These are phyloP conservation scores for Bubo bubo DNA, from an alignment of 2,113 vertebrate genomes.

Conservation along the genomic window DNA sequence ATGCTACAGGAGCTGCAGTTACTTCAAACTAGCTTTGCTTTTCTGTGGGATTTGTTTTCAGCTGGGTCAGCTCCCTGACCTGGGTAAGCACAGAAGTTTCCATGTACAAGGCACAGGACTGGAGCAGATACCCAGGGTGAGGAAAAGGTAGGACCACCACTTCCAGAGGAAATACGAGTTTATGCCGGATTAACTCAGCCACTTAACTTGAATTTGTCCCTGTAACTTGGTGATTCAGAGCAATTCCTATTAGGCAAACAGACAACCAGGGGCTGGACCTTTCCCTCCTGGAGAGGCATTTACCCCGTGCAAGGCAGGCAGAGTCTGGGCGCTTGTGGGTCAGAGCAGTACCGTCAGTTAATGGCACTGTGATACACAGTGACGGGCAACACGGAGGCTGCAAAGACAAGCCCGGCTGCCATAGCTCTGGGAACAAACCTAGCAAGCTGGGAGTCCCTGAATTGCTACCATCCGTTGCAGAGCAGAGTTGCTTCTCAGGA, in stretches of 20 bases:
- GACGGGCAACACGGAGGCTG: accelerated
- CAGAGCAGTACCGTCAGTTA: not conserved
- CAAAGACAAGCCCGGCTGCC: not conserved
- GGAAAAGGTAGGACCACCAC: not conserved
- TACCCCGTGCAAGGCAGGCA: not conserved
- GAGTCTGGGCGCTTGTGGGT: not conserved
- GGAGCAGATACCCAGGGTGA: not conserved
- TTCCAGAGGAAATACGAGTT: not conserved
- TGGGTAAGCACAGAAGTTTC: not conserved
- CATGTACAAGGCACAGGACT: not conserved
- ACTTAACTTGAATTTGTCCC: not conserved
- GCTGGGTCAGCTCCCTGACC: not conserved
- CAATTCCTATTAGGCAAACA: not conserved
- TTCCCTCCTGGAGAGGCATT: not conserved
- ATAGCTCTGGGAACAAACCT: not conserved
- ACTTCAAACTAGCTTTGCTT: not conserved
- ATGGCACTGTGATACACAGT: accelerated
- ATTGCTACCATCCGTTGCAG: not conserved
- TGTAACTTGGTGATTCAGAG: not conserved
- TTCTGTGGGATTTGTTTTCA: not conserved
- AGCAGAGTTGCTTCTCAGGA: not conserved
- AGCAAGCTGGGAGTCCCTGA: not conserved
- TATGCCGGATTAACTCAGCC: not conserved
- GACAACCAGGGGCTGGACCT: not conserved
- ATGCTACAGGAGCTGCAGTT: not conserved